Percentiles rank a stretch among this genome's conserved stretches.
Evolutionary conservation across 92 coral and sea anemone species (phyloP).

Genomic region (Virgularia gustaviana): DNA sequence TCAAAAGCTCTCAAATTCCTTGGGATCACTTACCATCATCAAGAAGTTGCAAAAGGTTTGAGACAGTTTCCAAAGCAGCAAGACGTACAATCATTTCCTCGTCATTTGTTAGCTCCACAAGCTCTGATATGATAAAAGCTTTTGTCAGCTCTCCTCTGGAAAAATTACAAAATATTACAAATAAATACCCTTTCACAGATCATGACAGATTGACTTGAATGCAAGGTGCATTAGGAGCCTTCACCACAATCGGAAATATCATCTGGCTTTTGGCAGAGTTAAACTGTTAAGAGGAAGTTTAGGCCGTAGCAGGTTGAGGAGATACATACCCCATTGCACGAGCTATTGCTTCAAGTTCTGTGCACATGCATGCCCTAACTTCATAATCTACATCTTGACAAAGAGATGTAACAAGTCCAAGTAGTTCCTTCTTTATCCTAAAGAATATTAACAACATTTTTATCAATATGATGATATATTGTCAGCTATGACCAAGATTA

Average conservation of each 20-base stretch:
- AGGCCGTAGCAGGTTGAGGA: neutral
- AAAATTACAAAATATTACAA: neutral
- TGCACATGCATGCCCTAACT: constrained; percentile 97
- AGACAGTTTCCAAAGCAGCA: constrained; percentile 90
- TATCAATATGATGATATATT: too few relatives aligned
- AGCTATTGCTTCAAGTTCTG: constrained; percentile 78
- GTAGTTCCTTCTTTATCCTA: constrained; percentile 94
- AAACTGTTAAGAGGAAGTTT: neutral
- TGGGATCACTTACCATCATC: constrained; percentile 69
- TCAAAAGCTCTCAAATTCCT: neutral
- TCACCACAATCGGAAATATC: too few relatives aligned
- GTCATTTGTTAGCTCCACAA: constrained; percentile 93
- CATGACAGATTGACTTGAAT: neutral
- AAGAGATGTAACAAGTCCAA: constrained; percentile 81
- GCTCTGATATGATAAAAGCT: constrained; percentile 81
- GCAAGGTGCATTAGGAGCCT: too few relatives aligned
- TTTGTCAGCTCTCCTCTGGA: constrained; percentile 81
- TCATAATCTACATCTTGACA: constrained; percentile 99
- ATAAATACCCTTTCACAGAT: too few relatives aligned
- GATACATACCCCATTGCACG: constrained; percentile 83
- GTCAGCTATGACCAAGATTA: too few relatives aligned
- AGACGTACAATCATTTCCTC: constrained; percentile 85
- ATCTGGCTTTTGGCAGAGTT: too few relatives aligned
- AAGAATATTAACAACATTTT: too few relatives aligned
- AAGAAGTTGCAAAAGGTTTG: constrained; percentile 78